Percentiles rank a stretch among this genome's conserved stretches.
Evolutionary conservation across 2,797 vertebrate genomes (phyloP).

Genomic region (Myioborus miniatus): DNA sequence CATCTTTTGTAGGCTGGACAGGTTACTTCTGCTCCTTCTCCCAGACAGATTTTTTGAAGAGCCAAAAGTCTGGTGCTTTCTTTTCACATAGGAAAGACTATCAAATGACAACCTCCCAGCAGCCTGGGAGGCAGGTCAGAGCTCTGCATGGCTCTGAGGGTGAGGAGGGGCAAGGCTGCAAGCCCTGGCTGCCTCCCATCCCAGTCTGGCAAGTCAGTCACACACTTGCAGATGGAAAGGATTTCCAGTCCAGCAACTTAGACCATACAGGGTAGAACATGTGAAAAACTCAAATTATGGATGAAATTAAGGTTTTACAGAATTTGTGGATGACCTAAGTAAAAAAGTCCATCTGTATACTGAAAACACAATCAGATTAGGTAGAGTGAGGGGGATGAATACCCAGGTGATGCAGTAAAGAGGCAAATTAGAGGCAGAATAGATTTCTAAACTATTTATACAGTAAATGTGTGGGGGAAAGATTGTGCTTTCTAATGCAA

Average conservation of each 20-base stretch:
- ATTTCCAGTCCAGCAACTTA: background rate
- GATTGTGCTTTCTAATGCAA: background rate
- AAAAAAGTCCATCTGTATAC: background rate
- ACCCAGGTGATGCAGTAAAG: background rate
- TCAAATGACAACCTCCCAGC: background rate
- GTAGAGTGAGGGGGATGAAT: background rate
- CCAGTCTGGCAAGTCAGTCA: background rate
- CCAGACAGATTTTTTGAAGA: background rate
- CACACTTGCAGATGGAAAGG: background rate
- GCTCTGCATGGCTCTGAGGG: background rate
- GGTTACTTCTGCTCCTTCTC: background rate
- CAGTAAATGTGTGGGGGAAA: background rate
- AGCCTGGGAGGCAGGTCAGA: background rate
- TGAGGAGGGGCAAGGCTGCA: background rate
- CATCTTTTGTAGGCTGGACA: background rate
- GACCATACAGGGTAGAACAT: accelerated
- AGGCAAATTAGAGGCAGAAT: background rate
- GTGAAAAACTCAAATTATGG: background rate
- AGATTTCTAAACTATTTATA: background rate
- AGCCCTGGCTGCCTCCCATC: background rate
- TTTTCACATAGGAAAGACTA: background rate
- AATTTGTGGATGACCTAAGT: background rate
- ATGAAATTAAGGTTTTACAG: background rate
- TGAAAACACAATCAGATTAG: background rate
- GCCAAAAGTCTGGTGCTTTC: background rate